These are phyloP conservation scores for Pseudobourletiella spinata DNA, from an alignment of 1,140 invertebrate species.

Conservation along the genomic window DNA sequence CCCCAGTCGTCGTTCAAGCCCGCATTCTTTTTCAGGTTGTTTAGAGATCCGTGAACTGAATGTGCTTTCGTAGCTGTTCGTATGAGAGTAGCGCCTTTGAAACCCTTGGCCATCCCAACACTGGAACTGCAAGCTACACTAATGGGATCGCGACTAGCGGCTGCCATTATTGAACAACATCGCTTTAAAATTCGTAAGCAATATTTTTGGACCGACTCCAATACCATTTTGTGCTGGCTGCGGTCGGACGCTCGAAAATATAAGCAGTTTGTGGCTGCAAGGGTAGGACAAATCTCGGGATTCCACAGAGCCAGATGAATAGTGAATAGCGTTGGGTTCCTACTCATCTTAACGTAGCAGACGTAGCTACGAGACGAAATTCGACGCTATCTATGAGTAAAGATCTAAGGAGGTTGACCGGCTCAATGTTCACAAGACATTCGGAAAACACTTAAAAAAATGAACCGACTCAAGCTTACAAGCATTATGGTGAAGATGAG, in stretches of 20 bases:
- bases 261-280: slow-evolving; percentile 27
- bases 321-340: slow-evolving; percentile 4
- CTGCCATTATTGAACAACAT: slow-evolving; percentile 5
- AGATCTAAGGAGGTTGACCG: slow-evolving; percentile 18
- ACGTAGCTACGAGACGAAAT: slow-evolving; percentile 22
- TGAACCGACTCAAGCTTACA: too few relatives aligned
- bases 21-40: too few relatives aligned
- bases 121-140: slow-evolving; percentile 43
- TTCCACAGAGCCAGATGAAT: not conserved
- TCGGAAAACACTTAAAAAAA: slow-evolving; percentile 10
- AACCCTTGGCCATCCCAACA: slow-evolving; percentile 39
- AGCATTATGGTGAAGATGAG: too few relatives aligned
- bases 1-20: too few relatives aligned
- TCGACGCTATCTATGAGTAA: not conserved
- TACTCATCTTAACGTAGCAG: slow-evolving; percentile 9
- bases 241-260: slow-evolving; percentile 8
- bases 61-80: not conserved
- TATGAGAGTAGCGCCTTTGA: slow-evolving; percentile 37
- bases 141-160: slow-evolving; percentile 37
- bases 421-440: slow-evolving; percentile 13
- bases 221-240: slow-evolving; percentile 24
- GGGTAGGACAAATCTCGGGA: slow-evolving; percentile 34
- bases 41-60: too few relatives aligned
- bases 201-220: slow-evolving; percentile 29
- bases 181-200: slow-evolving; percentile 3